Evolutionary conservation across 2,797 vertebrate species (phyloP), one percentile per base, ranked within the genome.

Genomic region (Phaenicophaeus curvirostris): DNA sequence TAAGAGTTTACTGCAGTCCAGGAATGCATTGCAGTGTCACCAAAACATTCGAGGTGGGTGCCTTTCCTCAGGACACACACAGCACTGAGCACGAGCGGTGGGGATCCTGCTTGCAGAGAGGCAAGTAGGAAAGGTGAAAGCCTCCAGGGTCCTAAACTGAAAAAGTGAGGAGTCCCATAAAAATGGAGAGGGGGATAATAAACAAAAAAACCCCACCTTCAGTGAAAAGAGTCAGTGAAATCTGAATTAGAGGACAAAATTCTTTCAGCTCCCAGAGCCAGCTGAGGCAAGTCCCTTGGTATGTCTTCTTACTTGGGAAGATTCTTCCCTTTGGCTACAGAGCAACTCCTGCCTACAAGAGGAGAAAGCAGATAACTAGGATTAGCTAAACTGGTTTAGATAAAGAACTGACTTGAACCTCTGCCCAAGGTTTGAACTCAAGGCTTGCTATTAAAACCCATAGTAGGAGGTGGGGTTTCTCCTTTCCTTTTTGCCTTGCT

Each of bases 361-460:
- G 55, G 72, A 91, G 87, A 91, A 81, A 86, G 83, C 67, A 76
- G 83, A 87, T 94, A 97, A 96, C 94, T 30, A 93, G 89, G 65
- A 86, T 93, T 93, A 85, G 67, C 83, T 68, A 80, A 95, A 57
- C 61, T 87, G 85, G 83, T 90, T 87, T 83, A 88, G 91, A 91
- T 86, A 85, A 94, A 83, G 83, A 91, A 94, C 89, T 76, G 74
- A 53, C 57, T 91, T 94, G 91, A 96, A 95, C 88, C 80, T 94
- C 93, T 94, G 94, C 85, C 94, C 95, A 96, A 75, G 65, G 50
- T 89, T 90, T 94, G 95, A 97, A 96, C 94, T 35, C 50, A 62
- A 88, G 37, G 24, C 21, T 84, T 74, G 20, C 82, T 68, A 78
- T 87, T 50, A 51, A 74, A 77, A 59, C 37, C 58, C 48, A 1